Evolutionary conservation across 2,888 invertebrate genomes (phyloP).

Genomic region (Onchidella celtica): DNA sequence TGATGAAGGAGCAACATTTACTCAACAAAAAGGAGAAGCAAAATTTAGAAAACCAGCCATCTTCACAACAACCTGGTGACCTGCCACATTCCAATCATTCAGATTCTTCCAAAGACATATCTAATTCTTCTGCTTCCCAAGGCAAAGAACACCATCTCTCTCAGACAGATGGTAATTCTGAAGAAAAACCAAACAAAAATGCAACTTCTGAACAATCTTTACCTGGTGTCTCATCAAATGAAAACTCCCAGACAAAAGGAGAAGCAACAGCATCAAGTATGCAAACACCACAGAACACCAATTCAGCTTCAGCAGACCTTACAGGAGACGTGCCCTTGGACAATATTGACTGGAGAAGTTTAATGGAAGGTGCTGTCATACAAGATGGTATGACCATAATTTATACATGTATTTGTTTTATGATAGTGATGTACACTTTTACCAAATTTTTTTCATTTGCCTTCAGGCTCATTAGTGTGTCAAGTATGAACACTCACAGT

Average conservation of each 20-base stretch:
- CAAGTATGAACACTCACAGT: no score
- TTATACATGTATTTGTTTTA: no score
- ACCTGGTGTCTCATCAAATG: no score
- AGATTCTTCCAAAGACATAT: background rate
- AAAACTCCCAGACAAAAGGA: background rate
- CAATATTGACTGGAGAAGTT: conserved; percentile 34
- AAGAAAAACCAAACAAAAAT: background rate
- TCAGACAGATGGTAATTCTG: background rate
- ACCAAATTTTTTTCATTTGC: no score
- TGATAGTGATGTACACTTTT: no score
- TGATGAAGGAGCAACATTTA: conserved; percentile 74
- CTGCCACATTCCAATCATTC: conserved; percentile 8
- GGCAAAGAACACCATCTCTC: background rate
- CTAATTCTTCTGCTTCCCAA: background rate
- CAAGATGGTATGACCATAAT: no score
- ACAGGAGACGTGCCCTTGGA: background rate
- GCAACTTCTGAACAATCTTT: background rate
- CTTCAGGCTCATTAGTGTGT: no score
- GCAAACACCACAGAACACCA: no score
- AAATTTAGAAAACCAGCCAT: background rate
- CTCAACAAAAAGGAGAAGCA: conserved; percentile 41
- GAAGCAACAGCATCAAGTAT: background rate
- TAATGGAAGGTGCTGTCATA: conserved; percentile 15
- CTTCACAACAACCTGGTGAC: background rate
- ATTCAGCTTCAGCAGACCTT: background rate